These are phyloP conservation scores for Argyresthia albistria DNA, from an alignment of 2,888 invertebrate genomes.

Conservation along the genomic window DNA sequence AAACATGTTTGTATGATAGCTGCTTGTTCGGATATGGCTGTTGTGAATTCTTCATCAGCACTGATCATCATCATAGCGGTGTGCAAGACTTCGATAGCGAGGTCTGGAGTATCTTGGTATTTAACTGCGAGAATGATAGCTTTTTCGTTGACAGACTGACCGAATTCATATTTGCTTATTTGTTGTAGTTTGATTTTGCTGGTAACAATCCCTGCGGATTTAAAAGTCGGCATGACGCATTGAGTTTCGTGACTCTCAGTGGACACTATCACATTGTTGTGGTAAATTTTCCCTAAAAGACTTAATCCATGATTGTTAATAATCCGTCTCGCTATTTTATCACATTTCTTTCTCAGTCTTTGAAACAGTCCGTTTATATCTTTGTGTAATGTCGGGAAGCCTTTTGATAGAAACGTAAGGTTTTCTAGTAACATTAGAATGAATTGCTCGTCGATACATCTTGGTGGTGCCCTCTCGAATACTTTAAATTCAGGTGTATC, in stretches of 20 bases:
- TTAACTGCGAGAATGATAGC: too few relatives aligned
- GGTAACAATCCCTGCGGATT: too few relatives aligned
- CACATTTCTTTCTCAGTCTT: conserved; percentile 37
- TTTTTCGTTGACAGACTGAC: too few relatives aligned
- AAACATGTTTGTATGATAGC: too few relatives aligned
- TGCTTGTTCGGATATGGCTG: too few relatives aligned
- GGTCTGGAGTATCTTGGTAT: too few relatives aligned
- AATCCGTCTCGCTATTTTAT: conserved; percentile 21
- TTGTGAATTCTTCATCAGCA: too few relatives aligned
- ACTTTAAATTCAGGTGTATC: background rate
- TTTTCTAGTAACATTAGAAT: conserved; percentile 47
- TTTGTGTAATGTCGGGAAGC: conserved; percentile 32
- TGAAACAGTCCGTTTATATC: conserved; percentile 38
- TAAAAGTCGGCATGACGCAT: too few relatives aligned
- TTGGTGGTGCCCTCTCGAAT: conserved; percentile 13
- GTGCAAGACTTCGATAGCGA: too few relatives aligned
- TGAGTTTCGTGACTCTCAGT: background rate
- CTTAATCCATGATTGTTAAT: conserved; percentile 11
- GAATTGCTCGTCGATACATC: conserved; percentile 44
- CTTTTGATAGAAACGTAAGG: conserved; percentile 36
- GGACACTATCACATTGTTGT: background rate
- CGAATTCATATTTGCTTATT: too few relatives aligned
- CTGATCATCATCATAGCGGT: too few relatives aligned
- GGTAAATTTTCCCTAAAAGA: background rate
- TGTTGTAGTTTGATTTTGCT: too few relatives aligned